Evolutionary conservation across 2,797 vertebrate genomes (phyloP).

Genomic region (Prunella strophiata): DNA sequence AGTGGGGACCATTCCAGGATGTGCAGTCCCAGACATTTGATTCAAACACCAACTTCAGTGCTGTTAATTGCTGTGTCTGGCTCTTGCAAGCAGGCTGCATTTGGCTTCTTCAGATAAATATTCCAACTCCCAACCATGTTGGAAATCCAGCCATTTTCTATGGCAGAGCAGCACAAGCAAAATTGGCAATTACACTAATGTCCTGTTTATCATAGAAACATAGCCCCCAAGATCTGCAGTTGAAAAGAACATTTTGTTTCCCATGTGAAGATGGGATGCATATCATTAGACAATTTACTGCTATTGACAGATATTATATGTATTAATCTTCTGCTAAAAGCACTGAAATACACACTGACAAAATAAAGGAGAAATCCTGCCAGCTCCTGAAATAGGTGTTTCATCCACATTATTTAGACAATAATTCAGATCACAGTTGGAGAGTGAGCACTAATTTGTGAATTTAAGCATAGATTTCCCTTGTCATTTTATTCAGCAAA

Average conservation of each 20-base stretch:
- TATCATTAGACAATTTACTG: not conserved
- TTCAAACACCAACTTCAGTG: not conserved
- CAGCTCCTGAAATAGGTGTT: not conserved
- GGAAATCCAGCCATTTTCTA: slow-evolving; percentile 9
- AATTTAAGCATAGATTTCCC: slow-evolving; percentile 6
- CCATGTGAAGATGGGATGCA: not conserved
- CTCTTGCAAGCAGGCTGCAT: not conserved
- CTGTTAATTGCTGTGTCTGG: not conserved
- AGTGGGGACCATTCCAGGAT: not conserved
- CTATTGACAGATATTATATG: not conserved
- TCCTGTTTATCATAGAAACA: not conserved
- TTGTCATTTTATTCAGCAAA: not conserved
- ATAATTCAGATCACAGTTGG: not conserved
- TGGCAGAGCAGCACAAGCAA: not conserved
- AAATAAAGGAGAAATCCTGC: not conserved
- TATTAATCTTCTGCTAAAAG: slow-evolving; percentile 35
- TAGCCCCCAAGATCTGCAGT: not conserved
- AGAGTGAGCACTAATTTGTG: slow-evolving; percentile 12
- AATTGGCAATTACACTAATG: not conserved
- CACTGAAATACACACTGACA: not conserved
- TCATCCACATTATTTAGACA: not conserved
- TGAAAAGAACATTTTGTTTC: not conserved
- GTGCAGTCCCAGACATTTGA: not conserved
- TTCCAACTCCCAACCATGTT: not conserved
- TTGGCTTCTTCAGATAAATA: slow-evolving; percentile 21